phyloP scores from a whole-genome alignment of 2,113 vertebrate species.

The Archilochus colubris region DNA sequence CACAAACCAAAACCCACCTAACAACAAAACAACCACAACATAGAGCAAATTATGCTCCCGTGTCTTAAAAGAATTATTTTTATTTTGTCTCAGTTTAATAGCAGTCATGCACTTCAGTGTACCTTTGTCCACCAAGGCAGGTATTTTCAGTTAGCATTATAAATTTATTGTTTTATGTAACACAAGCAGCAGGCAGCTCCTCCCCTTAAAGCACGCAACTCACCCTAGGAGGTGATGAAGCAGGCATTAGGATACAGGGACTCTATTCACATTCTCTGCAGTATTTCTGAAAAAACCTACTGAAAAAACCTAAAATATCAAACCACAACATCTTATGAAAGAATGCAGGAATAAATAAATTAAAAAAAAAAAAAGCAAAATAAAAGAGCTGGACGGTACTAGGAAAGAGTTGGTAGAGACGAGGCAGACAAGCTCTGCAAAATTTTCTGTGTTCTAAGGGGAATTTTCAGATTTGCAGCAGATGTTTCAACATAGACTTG shows the following conservation, averaged over 20 bases:
- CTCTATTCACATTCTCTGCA: background rate
- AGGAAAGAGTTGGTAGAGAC: background rate
- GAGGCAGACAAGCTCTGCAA: background rate
- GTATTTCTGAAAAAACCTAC: background rate
- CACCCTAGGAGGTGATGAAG: background rate
- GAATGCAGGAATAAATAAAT: background rate
- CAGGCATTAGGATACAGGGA: background rate
- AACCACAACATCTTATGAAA: background rate
- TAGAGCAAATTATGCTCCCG: background rate
- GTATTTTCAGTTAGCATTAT: constrained; percentile 1
- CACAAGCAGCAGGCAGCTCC: constrained; percentile 1
- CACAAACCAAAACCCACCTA: too few species aligned
- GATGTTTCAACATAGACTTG: background rate
- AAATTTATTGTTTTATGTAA: constrained; percentile 65
- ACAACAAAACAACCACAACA: too few species aligned
- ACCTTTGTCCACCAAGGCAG: background rate
- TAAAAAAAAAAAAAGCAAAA: background rate
- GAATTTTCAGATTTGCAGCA: background rate
- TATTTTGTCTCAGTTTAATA: background rate
- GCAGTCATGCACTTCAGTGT: background rate
- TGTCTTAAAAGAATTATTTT: background rate
- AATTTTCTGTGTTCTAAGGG: background rate
- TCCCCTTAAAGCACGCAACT: background rate
- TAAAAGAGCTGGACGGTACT: background rate
- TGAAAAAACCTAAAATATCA: background rate